These are phyloP conservation scores for Perca fluviatilis DNA, from an alignment of 2,113 vertebrate species.

Conservation along the genomic window DNA sequence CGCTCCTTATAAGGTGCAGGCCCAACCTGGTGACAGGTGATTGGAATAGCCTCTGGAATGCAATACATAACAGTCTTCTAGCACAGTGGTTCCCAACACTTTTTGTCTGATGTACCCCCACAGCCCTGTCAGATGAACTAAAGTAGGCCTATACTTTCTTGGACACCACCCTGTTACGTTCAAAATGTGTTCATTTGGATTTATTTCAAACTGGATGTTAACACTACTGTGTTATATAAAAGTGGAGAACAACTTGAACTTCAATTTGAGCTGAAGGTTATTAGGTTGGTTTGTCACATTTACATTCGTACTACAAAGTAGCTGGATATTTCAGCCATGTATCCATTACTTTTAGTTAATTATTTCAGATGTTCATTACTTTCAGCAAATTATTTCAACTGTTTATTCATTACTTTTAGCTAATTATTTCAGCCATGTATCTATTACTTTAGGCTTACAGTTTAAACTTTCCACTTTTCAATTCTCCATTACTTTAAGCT, in stretches of 20 bases:
- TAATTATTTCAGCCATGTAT: neutral
- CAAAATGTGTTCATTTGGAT: neutral
- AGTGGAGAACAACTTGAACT: neutral
- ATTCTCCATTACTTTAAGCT: neutral
- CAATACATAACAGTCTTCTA: constrained; percentile 57
- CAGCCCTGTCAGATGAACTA: neutral
- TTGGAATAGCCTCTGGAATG: constrained; percentile 81
- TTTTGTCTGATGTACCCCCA: constrained; percentile 6
- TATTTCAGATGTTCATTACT: neutral
- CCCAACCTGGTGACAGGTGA: constrained; percentile 79
- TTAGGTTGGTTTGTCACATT: neutral
- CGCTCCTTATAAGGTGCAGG: constrained; percentile 81
- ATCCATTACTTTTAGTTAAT: neutral
- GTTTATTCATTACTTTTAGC: neutral
- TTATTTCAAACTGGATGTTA: constrained; percentile 3
- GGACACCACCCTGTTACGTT: neutral
- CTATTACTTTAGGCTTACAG: neutral
- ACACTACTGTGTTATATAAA: neutral
- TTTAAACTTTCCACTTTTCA: neutral
- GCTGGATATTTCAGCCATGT: neutral
- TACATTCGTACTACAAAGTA: neutral
- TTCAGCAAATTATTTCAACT: neutral
- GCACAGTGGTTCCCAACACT: constrained; percentile 1
- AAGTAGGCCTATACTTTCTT: neutral
- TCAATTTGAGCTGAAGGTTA: neutral